Evolutionary conservation across 2,888 invertebrate genomes (phyloP).

Genomic region (Eugnorisma glareosa): DNA sequence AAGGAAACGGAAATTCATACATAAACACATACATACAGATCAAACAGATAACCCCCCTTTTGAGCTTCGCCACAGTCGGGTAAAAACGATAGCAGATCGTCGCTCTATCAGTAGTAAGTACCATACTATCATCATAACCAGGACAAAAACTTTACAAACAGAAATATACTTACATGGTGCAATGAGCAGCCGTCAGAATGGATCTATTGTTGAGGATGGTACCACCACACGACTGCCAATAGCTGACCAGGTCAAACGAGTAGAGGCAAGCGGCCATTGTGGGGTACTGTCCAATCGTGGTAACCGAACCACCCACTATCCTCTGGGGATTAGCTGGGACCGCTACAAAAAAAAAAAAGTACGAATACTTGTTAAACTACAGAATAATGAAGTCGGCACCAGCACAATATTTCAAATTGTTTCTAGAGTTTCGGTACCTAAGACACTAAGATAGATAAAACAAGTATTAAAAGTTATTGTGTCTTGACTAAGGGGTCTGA

Average conservation of each 20-base stretch:
- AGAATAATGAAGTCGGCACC: background rate
- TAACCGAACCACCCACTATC: slow-evolving; percentile 72
- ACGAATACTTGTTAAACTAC: background rate
- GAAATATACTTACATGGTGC: slow-evolving; percentile 65
- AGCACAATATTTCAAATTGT: background rate
- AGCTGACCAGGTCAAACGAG: slow-evolving; percentile 41
- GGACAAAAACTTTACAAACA: background rate
- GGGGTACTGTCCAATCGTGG: slow-evolving; percentile 70
- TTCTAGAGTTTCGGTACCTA: background rate
- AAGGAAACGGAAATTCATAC: too few species aligned
- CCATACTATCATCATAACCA: background rate
- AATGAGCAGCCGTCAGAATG: slow-evolving; percentile 76
- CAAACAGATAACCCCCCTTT: too few species aligned
- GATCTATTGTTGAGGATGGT: slow-evolving; percentile 71
- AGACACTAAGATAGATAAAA: background rate
- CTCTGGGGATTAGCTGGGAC: slow-evolving; percentile 62
- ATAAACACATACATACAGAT: too few species aligned
- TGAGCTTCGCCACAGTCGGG: too few species aligned
- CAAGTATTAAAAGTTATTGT: background rate
- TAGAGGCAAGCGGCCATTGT: slow-evolving; percentile 62
- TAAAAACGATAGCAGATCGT: background rate
- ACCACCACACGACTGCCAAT: slow-evolving; percentile 67
- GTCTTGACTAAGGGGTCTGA: too few species aligned
- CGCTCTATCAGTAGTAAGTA: background rate
- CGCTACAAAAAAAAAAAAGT: slow-evolving; percentile 51